Evolutionary conservation across 2,113 vertebrate genomes (phyloP), one percentile per base, ranked within the genome.

Genomic region (Murina feae): DNA sequence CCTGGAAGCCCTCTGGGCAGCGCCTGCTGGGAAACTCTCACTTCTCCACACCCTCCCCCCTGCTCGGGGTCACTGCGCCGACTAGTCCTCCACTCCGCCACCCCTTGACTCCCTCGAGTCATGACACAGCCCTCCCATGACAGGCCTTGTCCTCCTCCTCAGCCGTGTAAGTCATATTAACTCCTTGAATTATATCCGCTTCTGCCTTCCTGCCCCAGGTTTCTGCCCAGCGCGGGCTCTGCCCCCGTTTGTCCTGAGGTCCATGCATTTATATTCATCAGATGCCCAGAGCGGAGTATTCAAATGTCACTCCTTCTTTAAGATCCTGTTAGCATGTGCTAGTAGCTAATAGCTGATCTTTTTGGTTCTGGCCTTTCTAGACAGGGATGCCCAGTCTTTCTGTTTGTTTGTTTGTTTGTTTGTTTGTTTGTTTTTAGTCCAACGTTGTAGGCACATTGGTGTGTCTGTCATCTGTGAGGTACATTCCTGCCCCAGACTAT

Each of bases 1-100:
- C 20, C 53, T 55, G 53, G 20, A 55, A 21, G 20, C 53, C 30
- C 0, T 0, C 9, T 5, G 53, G 78, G 23, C 72, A 28, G 11
- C 3, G 2, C 51, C 58, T 23, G 6, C 28, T 42, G 39, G 2
- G 3, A 51, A 14, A 55, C 53, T 55, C 53, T 28, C 32, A 16
- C 39, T 79, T 63, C n/a, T 89, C 13, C 12, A 2, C 9, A 35
- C 7, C 13, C 25, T 35, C 79, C 23, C n/a, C 32, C 47, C 47
- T 17, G 72, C 68, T 47, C 1, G 1, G 5, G 17, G 47, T 28
- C 21, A 4, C 7, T 55, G 28, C 14, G 13, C 68, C 37, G 25
- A 58, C 58, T 79, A 60, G 6, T 10, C n/a, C 78, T 49, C 0
- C 3, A 8, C 11, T 25, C 51, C 51, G n/a, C 9, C 8, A 4